Base-by-base conservation (phyloP, 2,113 vertebrate species). In the Seriola aureovittata region DNA sequence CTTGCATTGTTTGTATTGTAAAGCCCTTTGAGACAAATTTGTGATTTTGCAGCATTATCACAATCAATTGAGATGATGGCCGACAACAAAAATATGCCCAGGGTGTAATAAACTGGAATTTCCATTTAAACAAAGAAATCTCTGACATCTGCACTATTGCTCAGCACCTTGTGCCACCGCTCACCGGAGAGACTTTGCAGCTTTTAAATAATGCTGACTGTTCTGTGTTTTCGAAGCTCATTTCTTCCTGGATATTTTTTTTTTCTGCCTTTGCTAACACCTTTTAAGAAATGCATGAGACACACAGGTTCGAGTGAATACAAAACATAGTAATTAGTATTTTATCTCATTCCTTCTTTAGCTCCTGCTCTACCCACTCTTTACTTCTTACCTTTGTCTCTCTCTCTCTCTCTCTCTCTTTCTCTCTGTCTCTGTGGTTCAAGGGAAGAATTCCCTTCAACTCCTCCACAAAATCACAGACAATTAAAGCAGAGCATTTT, bases 241-340 rank as follows among this genome's bases (percentile, higher is more conserved):
- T 75, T 78, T 68, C 29, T 57, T 7, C 3, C 7, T 16, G 64
- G 32, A 36, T 78, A 67, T 65, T 0, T 21, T n/a, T 80, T 80
- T 23, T 77, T 66, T 14, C 52, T 55, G 16, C 64, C 52, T 73
- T 48, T 29, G 38, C 59, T 57, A 70, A 82, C 55, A 36, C 64
- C 65, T 86, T 86, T 86, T 81, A 88, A 78, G 67, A 73, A 80
- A 76, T 40, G 57, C 57, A 63, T 16, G 50, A 84, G 74, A 66
- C 76, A 25, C 52, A 48, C 48, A 66, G 72, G 66, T 76, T 77
- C n/a, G 16, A 57, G 23, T 65, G 80, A 85, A 78, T 70, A 71
- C 46, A 84, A 77, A 91, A 78, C 67, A 44, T 19, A n/a, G 84
- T 82, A 87, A 90, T 89, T 88, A 85, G 82, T 79, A 81, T 88